Evolutionary conservation across 2,113 vertebrate species (phyloP).

Genomic region (Tragulus kanchil): DNA sequence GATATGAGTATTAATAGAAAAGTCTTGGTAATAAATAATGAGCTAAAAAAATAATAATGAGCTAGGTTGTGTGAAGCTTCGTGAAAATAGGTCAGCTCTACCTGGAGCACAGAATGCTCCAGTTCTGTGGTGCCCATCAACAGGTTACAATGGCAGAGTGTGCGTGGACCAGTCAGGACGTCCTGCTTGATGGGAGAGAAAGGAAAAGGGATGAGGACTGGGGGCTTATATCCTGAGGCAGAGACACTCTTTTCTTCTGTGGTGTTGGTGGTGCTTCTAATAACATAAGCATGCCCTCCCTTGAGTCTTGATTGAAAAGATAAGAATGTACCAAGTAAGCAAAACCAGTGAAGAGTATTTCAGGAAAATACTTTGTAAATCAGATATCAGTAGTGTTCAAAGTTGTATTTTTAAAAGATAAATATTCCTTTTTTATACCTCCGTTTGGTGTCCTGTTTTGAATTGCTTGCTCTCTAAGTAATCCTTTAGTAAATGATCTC

Average conservation of each 20-base stretch:
- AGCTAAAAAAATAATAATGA: background rate
- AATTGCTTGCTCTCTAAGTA: conserved; percentile 47
- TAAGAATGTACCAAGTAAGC: conserved; percentile 49
- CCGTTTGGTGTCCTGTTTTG: conserved; percentile 64
- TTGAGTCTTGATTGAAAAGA: conserved; percentile 28
- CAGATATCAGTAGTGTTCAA: conserved; percentile 71
- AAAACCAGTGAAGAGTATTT: conserved; percentile 60
- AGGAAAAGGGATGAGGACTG: background rate
- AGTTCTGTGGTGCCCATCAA: background rate
- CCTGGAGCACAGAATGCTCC: background rate
- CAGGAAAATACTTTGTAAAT: conserved; percentile 51
- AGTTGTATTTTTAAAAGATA: conserved; percentile 87
- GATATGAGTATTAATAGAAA: background rate
- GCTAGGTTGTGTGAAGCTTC: conserved; percentile 34
- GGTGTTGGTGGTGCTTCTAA: background rate
- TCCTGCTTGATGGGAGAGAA: conserved; percentile 6
- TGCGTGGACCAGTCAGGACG: background rate
- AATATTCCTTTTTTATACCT: conserved; percentile 85
- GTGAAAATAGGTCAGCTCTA: background rate
- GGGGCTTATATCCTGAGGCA: background rate
- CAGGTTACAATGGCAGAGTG: background rate
- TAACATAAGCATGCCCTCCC: conserved; percentile 37
- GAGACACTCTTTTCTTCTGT: background rate
- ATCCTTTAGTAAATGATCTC: conserved; percentile 42
- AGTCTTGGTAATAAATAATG: background rate